A percentile compares a stretch with the other conserved stretches of the same genome.
phyloP scores from a whole-genome alignment of 2,113 vertebrate species.

The Indri indri region DNA sequence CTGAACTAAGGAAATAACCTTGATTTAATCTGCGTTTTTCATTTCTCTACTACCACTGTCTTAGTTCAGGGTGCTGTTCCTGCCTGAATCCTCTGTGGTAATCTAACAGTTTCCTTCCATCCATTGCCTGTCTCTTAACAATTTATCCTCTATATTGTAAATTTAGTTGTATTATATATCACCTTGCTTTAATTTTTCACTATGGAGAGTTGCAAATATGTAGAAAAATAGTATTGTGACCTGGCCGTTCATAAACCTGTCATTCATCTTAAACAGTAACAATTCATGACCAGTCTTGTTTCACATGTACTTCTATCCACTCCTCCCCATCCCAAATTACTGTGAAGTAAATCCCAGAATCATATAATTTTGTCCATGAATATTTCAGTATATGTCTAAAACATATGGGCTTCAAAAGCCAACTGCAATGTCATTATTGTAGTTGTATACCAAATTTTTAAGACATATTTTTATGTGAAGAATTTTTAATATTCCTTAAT shows the following conservation, averaged over 20 bases:
- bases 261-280: constrained; percentile 13
- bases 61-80: background rate
- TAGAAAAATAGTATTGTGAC: background rate
- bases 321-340: background rate
- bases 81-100: background rate
- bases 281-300: background rate
- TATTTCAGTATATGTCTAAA: constrained; percentile 23
- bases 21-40: background rate
- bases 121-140: background rate
- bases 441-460: background rate
- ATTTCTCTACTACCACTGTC: background rate
- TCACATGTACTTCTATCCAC: background rate
- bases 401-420: constrained; percentile 14
- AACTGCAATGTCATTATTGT: background rate
- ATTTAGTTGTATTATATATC: background rate
- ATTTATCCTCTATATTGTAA: constrained; percentile 1
- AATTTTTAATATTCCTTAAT: background rate
- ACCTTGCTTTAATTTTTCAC: constrained; percentile 8
- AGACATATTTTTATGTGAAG: background rate
- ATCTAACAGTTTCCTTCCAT: background rate
- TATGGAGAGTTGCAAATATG: background rate
- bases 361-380: background rate
- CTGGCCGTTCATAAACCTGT: background rate
- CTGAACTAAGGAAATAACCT: background rate
- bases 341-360: background rate